Conservation (phyloP, 2,797 vertebrate genomes). For the Bradypus variegatus region DNA sequence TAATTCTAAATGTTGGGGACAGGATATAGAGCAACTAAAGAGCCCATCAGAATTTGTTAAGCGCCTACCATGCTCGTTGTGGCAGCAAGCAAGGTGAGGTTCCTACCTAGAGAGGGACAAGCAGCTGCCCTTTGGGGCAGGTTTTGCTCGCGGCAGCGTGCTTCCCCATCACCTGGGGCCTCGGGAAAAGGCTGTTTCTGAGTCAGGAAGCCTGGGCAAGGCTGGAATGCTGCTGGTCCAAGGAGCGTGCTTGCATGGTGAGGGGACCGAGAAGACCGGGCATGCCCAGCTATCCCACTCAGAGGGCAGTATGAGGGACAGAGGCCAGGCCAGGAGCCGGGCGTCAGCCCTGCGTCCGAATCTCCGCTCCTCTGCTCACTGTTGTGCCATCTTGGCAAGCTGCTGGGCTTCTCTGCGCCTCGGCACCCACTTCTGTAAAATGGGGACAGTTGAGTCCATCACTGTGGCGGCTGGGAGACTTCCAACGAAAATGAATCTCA, state of each 20-base stretch:
- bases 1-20: neutral
- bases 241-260: fast-evolving
- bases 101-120: fast-evolving
- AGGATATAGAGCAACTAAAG: neutral
- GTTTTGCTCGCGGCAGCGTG: fast-evolving
- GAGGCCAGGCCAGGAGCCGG: fast-evolving
- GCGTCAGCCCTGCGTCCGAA: neutral
- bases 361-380: neutral
- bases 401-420: fast-evolving
- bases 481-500: neutral
- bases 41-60: neutral
- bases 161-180: fast-evolving
- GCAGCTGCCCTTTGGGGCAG: neutral
- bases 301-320: fast-evolving
- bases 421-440: neutral
- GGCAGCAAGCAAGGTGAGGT: fast-evolving
- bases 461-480: fast-evolving
- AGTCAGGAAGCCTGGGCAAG: fast-evolving
- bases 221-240: fast-evolving
- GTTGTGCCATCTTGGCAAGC: fast-evolving
- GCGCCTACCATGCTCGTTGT: neutral
- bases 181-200: fast-evolving
- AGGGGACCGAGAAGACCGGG: neutral
- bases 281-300: fast-evolving
- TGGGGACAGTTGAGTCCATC: fast-evolving